Evolutionary conservation across 2,888 invertebrate species (phyloP).

Genomic region (Pristionchus maxplancki): DNA sequence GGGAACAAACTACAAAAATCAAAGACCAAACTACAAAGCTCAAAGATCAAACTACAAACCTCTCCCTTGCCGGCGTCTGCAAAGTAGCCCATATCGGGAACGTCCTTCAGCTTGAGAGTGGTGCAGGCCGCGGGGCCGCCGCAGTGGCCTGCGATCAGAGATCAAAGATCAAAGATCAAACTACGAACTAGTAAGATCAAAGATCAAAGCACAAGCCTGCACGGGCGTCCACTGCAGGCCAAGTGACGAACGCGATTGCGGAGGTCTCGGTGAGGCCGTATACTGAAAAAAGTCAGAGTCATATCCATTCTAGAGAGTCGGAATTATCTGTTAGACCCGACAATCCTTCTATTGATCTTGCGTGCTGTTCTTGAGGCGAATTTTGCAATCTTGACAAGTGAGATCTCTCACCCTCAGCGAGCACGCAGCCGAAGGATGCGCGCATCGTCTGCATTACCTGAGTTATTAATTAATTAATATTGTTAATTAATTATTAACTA

Average conservation of each 20-base stretch:
- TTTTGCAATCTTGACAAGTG: no score
- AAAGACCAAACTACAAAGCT: not conserved
- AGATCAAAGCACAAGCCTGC: slow-evolving; percentile 43
- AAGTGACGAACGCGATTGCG: slow-evolving; percentile 69
- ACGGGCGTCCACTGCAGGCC: slow-evolving; percentile 69
- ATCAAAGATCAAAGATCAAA: no score
- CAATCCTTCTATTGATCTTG: no score
- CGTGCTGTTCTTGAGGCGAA: no score
- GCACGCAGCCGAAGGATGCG: slow-evolving; percentile 76
- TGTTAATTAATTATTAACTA: not conserved
- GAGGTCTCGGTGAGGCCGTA: slow-evolving; percentile 77
- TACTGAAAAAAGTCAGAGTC: slow-evolving; percentile 51
- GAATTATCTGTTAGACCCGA: no score
- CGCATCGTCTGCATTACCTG: slow-evolving; percentile 70
- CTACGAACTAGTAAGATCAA: not conserved
- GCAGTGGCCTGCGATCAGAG: slow-evolving; percentile 64
- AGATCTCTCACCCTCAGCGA: slow-evolving; percentile 71
- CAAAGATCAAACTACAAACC: slow-evolving; percentile 80
- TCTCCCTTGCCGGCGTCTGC: slow-evolving; percentile 71
- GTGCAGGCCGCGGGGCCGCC: slow-evolving; percentile 68
- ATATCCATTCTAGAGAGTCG: no score
- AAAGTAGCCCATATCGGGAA: slow-evolving; percentile 76
- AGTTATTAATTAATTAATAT: not conserved
- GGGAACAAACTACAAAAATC: not conserved
- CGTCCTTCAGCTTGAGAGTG: slow-evolving; percentile 78